Conservation (phyloP, 2,797 vertebrate genomes). For the Sitta carolinensis region DNA sequence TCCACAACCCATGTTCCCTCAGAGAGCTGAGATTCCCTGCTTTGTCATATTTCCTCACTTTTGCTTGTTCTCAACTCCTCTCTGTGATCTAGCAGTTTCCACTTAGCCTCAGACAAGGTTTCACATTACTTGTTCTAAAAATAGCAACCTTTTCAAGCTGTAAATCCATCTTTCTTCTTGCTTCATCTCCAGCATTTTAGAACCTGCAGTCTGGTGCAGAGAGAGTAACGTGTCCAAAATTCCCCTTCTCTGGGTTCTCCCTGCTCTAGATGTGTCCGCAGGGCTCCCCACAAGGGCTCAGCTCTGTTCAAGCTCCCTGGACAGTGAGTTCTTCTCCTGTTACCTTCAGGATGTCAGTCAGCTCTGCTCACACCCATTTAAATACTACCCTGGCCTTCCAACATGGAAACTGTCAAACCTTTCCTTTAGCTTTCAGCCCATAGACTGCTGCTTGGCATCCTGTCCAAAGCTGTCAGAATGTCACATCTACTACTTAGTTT, state of each 20-base stretch:
- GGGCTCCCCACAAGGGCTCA: neutral
- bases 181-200: neutral
- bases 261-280: neutral
- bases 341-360: neutral
- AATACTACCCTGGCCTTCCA: neutral
- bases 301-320: neutral
- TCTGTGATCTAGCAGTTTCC: neutral
- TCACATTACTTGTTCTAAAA: neutral
- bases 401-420: neutral
- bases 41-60: neutral
- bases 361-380: neutral
- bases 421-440: neutral
- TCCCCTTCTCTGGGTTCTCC: neutral
- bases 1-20: neutral
- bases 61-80: neutral
- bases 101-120: neutral
- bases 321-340: neutral
- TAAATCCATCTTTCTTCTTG: neutral
- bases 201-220: neutral
- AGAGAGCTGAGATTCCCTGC: neutral
- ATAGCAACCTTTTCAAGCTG: neutral
- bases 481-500: neutral
- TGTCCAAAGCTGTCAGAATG: neutral
- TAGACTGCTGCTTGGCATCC: neutral
- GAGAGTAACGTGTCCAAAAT: neutral